phyloP scores from a whole-genome alignment of 2,888 invertebrate genomes.

The Drosophila rubida region DNA sequence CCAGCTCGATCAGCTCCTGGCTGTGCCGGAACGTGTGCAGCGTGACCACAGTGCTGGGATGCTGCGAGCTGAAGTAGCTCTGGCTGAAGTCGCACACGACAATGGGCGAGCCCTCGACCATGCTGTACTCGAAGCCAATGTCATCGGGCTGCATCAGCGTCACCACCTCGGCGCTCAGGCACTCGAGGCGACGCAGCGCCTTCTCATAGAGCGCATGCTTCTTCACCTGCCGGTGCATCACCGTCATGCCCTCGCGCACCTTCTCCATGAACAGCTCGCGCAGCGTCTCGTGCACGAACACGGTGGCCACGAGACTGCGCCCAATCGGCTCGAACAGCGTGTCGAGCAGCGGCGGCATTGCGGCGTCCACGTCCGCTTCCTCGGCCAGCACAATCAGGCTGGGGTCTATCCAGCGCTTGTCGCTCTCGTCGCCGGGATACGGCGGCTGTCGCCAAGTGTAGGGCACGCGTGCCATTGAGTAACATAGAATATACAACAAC shows the following conservation, averaged over 20 bases:
- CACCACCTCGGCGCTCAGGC: slow-evolving; percentile 53
- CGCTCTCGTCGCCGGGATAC: slow-evolving; percentile 54
- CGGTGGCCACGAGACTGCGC: slow-evolving; percentile 24
- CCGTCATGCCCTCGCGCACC: slow-evolving; percentile 37
- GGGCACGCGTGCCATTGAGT: slow-evolving; percentile 18
- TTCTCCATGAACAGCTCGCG: slow-evolving; percentile 38
- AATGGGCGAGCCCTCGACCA: slow-evolving; percentile 56
- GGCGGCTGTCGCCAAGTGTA: slow-evolving; percentile 64
- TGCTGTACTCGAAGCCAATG: slow-evolving; percentile 42
- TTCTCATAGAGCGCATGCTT: slow-evolving; percentile 30
- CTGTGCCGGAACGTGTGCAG: slow-evolving; percentile 63
- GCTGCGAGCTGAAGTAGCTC: slow-evolving; percentile 46
- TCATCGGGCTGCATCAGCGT: slow-evolving; percentile 45
- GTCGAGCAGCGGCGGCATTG: slow-evolving; percentile 46
- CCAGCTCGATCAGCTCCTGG: slow-evolving; percentile 37
- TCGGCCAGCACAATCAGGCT: slow-evolving; percentile 50
- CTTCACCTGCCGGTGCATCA: slow-evolving; percentile 48
- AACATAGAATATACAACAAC: neutral
- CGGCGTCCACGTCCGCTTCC: slow-evolving; percentile 35
- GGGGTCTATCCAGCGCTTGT: slow-evolving; percentile 55
- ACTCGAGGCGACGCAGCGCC: slow-evolving; percentile 39
- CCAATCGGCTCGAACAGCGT: slow-evolving; percentile 54
- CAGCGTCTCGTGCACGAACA: slow-evolving; percentile 66
- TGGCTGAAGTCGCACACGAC: slow-evolving; percentile 60
- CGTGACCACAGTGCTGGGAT: slow-evolving; percentile 60